phyloP scores from a whole-genome alignment of 2,113 vertebrate species.

The Odocoileus hemionus region DNA sequence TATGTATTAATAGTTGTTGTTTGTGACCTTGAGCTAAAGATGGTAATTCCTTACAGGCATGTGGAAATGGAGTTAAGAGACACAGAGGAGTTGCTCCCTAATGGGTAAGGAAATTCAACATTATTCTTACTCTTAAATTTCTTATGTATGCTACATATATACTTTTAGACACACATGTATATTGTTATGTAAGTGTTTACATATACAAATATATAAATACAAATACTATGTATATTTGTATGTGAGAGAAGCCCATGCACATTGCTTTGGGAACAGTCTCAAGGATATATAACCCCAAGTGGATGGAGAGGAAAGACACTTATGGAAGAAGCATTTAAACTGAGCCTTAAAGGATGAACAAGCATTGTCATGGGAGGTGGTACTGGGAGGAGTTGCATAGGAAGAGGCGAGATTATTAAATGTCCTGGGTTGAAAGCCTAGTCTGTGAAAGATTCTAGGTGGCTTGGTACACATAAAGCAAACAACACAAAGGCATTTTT shows the following conservation, averaged over 20 bases:
- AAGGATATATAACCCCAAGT: not conserved
- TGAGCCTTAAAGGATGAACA: not conserved
- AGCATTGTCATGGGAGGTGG: not conserved
- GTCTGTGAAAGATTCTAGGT: not conserved
- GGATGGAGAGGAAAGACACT: not conserved
- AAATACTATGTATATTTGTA: not conserved
- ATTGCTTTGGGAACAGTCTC: not conserved
- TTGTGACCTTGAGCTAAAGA: not conserved
- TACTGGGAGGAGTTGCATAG: not conserved
- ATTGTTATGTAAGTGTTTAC: not conserved
- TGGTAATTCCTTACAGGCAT: not conserved
- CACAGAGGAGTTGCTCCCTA: not conserved
- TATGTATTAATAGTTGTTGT: not conserved
- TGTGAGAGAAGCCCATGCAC: not conserved
- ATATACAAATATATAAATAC: not conserved
- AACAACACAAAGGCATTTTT: not conserved
- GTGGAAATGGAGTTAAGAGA: constrained; percentile 15
- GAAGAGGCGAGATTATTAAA: not conserved
- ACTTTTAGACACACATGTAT: not conserved
- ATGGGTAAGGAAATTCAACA: not conserved
- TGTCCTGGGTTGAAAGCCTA: not conserved
- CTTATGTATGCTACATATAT: not conserved
- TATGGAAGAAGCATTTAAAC: not conserved
- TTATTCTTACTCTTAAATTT: not conserved
- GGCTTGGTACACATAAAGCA: not conserved